These are phyloP conservation scores for Netelia melanura DNA, from an alignment of 2,888 invertebrate genomes.

Conservation along the genomic window DNA sequence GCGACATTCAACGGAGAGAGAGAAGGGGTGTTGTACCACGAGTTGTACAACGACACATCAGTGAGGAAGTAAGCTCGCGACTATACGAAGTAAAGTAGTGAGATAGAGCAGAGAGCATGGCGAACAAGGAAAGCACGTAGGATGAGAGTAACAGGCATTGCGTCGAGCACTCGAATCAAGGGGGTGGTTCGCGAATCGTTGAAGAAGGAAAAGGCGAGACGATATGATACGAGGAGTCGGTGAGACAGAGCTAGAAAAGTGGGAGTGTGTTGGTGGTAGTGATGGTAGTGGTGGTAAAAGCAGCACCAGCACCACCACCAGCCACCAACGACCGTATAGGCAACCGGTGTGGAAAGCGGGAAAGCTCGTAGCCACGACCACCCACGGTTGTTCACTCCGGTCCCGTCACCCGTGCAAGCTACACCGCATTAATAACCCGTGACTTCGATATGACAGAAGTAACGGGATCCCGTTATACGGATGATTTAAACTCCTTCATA, in stretches of 20 bases:
- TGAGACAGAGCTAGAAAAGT: constrained; percentile 58
- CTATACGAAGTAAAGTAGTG: constrained; percentile 18
- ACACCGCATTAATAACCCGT: constrained; percentile 69
- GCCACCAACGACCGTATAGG: constrained; percentile 42
- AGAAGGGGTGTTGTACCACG: not conserved
- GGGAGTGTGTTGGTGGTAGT: constrained; percentile 69
- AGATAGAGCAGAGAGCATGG: constrained; percentile 23
- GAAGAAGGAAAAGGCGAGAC: constrained; percentile 12
- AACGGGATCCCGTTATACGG: constrained; percentile 53
- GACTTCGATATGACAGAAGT: constrained; percentile 64
- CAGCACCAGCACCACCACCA: constrained; percentile 17
- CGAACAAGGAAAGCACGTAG: constrained; percentile 33
- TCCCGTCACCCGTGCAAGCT: constrained; percentile 79
- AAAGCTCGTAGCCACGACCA: constrained; percentile 76
- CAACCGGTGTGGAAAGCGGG: constrained; percentile 76
- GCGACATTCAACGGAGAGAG: not conserved
- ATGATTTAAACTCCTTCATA: constrained; percentile 23
- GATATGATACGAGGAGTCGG: constrained; percentile 5
- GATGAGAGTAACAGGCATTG: not conserved
- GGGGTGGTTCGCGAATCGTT: constrained; percentile 17
- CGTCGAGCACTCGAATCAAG: constrained; percentile 18
- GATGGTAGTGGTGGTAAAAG: constrained; percentile 37
- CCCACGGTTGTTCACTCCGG: constrained; percentile 79
- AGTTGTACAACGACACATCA: constrained; percentile 36
- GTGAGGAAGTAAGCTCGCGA: constrained; percentile 25